These are phyloP conservation scores for Phymanthus crucifer DNA, from an alignment of 92 coral and sea anemone genomes.

Conservation along the genomic window DNA sequence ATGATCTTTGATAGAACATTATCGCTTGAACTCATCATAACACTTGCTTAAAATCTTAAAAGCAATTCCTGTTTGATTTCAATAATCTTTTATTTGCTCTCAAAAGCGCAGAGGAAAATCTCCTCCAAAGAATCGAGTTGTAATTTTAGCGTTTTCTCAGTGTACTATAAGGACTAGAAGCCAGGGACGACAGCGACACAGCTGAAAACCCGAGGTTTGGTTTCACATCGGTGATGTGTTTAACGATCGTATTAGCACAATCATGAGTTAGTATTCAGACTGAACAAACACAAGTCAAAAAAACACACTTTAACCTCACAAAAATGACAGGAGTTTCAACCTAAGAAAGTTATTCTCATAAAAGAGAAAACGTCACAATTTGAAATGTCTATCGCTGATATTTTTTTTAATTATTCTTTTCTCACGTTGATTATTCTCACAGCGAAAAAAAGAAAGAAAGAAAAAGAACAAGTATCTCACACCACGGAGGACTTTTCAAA, in stretches of 20 bases:
- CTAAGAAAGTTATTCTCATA: neutral
- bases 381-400: neutral
- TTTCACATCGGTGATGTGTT: neutral
- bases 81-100: neutral
- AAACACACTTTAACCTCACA: neutral
- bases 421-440: neutral
- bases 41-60: slow-evolving; percentile 15
- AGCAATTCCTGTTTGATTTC: slow-evolving; percentile 12
- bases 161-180: neutral
- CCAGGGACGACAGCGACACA: neutral
- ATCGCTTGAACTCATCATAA: slow-evolving; percentile 32
- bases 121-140: neutral
- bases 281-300: neutral
- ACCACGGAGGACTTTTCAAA: slow-evolving; percentile 14
- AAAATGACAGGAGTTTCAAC: neutral
- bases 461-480: neutral
- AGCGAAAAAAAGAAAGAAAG: neutral
- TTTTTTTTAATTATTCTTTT: neutral
- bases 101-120: neutral
- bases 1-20: slow-evolving; percentile 26
- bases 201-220: neutral
- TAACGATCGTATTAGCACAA: slow-evolving; percentile 32
- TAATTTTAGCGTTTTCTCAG: neutral
- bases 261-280: slow-evolving; percentile 31
- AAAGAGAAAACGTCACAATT: neutral